Evolutionary conservation across 2,113 vertebrate genomes (phyloP).

Genomic region (Oryzias celebensis): DNA sequence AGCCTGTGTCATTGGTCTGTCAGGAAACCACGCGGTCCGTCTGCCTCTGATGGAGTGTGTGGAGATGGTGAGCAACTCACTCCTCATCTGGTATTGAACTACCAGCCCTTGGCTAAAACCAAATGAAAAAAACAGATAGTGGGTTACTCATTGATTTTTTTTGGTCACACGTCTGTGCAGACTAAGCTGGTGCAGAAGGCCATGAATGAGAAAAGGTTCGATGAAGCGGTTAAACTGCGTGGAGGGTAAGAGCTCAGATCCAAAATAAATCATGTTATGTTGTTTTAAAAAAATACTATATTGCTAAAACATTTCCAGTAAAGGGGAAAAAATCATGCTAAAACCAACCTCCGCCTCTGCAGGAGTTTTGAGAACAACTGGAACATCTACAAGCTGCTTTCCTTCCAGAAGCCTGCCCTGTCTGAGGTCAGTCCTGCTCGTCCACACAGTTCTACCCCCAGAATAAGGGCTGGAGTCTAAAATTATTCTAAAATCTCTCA

Average conservation of each 20-base stretch:
- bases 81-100: neutral
- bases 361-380: slow-evolving; percentile 98
- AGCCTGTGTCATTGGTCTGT: slow-evolving; percentile 90
- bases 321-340: neutral
- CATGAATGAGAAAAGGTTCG: slow-evolving; percentile 91
- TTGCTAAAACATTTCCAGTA: neutral
- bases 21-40: slow-evolving; percentile 87
- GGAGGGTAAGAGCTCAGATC: slow-evolving; percentile 80
- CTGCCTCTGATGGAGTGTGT: slow-evolving; percentile 95
- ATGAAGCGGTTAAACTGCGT: slow-evolving; percentile 88
- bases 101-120: neutral
- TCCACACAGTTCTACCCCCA: neutral
- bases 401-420: slow-evolving; percentile 81
- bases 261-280: neutral
- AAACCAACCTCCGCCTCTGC: slow-evolving; percentile 16
- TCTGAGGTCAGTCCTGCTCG: slow-evolving; percentile 67
- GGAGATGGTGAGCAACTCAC: slow-evolving; percentile 82
- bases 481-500: slow-evolving; percentile 1
- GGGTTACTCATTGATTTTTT: neutral
- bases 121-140: neutral
- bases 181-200: slow-evolving; percentile 92
- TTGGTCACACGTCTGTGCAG: slow-evolving; percentile 40
- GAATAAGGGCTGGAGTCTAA: neutral
- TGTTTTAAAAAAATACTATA: too few relatives aligned
- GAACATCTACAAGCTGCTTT: slow-evolving; percentile 91